Base-by-base conservation (phyloP, 2,888 invertebrate genomes). In the Heteropelma amictum region DNA sequence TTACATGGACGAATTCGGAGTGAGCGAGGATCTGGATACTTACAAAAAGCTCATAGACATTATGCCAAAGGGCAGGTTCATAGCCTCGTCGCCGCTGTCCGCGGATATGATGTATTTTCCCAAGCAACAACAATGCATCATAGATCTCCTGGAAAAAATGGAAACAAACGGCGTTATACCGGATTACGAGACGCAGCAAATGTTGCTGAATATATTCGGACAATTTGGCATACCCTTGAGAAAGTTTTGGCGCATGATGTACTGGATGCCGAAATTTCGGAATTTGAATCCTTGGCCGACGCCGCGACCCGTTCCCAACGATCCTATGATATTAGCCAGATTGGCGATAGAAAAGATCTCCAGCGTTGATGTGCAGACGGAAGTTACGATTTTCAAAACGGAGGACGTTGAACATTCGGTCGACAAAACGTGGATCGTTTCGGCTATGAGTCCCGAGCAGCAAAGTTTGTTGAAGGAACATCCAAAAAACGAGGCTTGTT, bases 241-340 rank as follows among this genome's bases (percentile, higher is more conserved):
- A 65, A 95, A 94, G 84, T 94, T 91, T 84, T 94, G 95, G 94
- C 91, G 95, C 8, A 95, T 96, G 94, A 92, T 95, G 93, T 96
- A 96, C 83, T 96, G 95, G 96, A 94, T 95, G 94, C 98, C 98
- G 0, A 99, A 99, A 88, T 97, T 99, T 86, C 96, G 94, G 85
- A 94, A 98, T 86, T 88, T 95, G 0, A 96, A 95, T 65, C 98
- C 98, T 0, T 98, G 96, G 95, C 92, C 92, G 3, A 88, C 96
- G 63, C 97, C 97, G 0, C 92, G 93, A 56, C 92, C 93, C 0
- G 86, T 96, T n/a, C 97, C 98, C 0, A 90, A 91, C 78, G 95
- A 96, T 84, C 91, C 93, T 0, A 89, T 95, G 10, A 94, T 95
- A 83, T 88, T 98, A 54, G 98, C 98, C 0, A 93, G 92, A 85